Evolutionary conservation across 1,140 invertebrate species (phyloP).

Genomic region (Magallana ariakensis): DNA sequence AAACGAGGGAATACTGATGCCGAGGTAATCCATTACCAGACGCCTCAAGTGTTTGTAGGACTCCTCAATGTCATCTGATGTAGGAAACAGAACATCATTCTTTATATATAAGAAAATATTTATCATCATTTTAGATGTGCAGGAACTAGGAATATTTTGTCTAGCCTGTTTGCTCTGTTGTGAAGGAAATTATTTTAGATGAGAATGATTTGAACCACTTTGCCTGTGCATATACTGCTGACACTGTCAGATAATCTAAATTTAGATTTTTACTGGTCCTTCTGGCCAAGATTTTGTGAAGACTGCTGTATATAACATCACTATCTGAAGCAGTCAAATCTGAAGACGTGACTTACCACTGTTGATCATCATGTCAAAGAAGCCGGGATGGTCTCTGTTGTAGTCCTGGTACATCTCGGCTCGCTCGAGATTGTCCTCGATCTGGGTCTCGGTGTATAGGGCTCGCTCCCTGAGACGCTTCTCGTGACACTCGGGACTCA

Average conservation of each 20-base stretch:
- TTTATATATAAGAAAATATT: no score
- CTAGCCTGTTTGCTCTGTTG: no score
- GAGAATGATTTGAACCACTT: no score
- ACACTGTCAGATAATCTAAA: no score
- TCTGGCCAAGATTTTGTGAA: no score
- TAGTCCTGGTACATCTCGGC: slow-evolving; percentile 74
- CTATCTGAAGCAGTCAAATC: no score
- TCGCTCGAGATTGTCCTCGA: slow-evolving; percentile 72
- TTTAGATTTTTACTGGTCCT: no score
- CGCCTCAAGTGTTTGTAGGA: slow-evolving; percentile 75
- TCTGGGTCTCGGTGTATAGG: slow-evolving; percentile 72
- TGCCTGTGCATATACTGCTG: no score
- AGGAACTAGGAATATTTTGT: no score
- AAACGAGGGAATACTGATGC: slow-evolving; percentile 68
- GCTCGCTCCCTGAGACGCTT: slow-evolving; percentile 70
- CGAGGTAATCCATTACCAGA: slow-evolving; percentile 79
- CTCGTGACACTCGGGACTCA: slow-evolving; percentile 73
- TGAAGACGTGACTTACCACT: slow-evolving; percentile 69
- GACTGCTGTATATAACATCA: no score
- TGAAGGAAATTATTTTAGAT: no score
- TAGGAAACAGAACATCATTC: neutral
- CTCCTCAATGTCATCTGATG: slow-evolving; percentile 77
- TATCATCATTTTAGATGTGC: no score
- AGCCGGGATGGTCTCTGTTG: slow-evolving; percentile 79
- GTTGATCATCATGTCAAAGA: slow-evolving; percentile 79